Evolutionary conservation across 2,797 vertebrate genomes (phyloP).

Genomic region (Takifugu rubripes): DNA sequence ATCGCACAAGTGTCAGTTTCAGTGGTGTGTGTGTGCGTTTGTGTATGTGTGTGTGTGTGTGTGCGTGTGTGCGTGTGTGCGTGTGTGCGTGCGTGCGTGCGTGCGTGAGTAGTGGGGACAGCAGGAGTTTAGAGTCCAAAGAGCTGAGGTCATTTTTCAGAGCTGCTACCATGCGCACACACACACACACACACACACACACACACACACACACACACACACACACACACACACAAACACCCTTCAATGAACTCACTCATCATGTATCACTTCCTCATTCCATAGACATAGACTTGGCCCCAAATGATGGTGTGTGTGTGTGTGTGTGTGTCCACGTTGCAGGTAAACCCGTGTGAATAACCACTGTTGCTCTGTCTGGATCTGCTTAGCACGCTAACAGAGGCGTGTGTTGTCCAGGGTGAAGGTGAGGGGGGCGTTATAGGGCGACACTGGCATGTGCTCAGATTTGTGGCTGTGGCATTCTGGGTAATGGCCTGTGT

Average conservation of each 20-base stretch:
- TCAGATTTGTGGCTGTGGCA: conserved; percentile 51
- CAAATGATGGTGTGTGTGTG: conserved; percentile 3
- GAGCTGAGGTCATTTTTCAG: conserved; percentile 58
- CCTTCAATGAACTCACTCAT: conserved; percentile 24
- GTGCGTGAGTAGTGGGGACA: neutral
- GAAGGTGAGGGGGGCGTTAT: conserved; percentile 30
- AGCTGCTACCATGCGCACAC: conserved; percentile 32
- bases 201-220: neutral
- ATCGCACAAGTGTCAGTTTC: neutral
- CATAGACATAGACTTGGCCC: conserved; percentile 17
- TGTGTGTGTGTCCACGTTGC: conserved; percentile 18
- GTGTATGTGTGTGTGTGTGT: conserved; percentile 5
- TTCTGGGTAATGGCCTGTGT: conserved; percentile 35
- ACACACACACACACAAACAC: conserved; percentile 4
- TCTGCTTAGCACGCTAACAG: conserved; percentile 41
- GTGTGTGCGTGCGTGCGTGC: conserved; percentile 2
- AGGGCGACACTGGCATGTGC: conserved; percentile 39
- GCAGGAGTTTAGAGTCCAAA: conserved; percentile 33
- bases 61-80: conserved; percentile 1
- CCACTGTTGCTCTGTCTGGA: conserved; percentile 27
- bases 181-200: conserved; percentile 3
- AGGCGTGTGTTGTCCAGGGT: conserved; percentile 15
- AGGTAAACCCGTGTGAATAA: conserved; percentile 10
- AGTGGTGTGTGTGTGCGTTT: conserved; percentile 2
- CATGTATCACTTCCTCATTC: conserved; percentile 27